A percentile compares a stretch with the other conserved stretches of the same genome.
phyloP scores from a whole-genome alignment of 35 echinoderm and acorn worm genomes.

The Anneissia japonica region DNA sequence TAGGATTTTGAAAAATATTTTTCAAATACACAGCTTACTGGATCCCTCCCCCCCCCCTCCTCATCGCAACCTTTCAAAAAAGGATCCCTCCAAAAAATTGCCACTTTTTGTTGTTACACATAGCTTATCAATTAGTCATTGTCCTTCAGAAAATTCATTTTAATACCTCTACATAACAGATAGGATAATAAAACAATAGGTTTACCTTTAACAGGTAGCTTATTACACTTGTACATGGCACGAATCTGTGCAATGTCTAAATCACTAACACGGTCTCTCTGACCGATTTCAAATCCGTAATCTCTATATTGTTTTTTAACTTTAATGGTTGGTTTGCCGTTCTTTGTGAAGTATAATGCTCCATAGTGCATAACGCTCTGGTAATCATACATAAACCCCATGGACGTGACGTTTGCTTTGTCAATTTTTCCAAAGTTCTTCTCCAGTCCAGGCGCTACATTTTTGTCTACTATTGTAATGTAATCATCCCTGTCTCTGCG shows the following conservation, averaged over 20 bases:
- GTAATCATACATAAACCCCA: slow-evolving; percentile 82
- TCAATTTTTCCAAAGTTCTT: slow-evolving; percentile 77
- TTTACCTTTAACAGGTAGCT: neutral
- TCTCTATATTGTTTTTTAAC: slow-evolving; percentile 63
- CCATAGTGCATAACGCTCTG: slow-evolving; percentile 93
- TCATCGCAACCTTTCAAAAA: no score
- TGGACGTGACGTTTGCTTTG: slow-evolving; percentile 57
- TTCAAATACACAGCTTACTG: no score
- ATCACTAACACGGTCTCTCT: slow-evolving; percentile 48
- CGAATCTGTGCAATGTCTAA: slow-evolving; percentile 76
- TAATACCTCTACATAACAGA: no score
- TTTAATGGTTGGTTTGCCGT: slow-evolving; percentile 72
- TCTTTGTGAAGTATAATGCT: slow-evolving; percentile 52
- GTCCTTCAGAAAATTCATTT: no score
- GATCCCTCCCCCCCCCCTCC: no score
- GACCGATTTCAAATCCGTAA: slow-evolving; percentile 35
- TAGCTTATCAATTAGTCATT: no score
- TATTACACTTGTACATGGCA: slow-evolving; percentile 84
- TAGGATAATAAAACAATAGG: no score
- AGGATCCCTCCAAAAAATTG: no score
- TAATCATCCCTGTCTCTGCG: slow-evolving; percentile 78
- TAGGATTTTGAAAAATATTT: no score
- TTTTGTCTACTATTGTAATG: slow-evolving; percentile 56
- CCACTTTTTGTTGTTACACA: no score
- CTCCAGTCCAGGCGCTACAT: slow-evolving; percentile 62